Evolutionary conservation across 2,797 vertebrate genomes (phyloP).

Genomic region (Thaleichthys pacificus): DNA sequence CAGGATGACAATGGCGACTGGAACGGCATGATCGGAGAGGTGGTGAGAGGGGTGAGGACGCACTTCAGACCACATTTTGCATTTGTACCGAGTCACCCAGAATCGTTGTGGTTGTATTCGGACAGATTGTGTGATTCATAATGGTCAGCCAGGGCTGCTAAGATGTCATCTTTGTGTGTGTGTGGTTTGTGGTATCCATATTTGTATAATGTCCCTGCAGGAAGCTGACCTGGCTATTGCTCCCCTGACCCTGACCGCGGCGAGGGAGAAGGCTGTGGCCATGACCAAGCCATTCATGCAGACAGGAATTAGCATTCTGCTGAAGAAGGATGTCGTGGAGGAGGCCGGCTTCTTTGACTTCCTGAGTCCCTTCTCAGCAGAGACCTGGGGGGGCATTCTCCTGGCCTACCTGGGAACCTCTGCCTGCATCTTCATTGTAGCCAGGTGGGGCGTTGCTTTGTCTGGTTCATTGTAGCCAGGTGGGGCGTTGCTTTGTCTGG

Average conservation of each 20-base stretch:
- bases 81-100: too few relatives aligned
- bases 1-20: conserved; percentile 78
- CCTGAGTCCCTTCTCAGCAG: conserved; percentile 81
- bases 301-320: conserved; percentile 86
- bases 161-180: neutral
- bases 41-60: conserved; percentile 78
- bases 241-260: conserved; percentile 83
- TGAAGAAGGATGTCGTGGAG: conserved; percentile 79
- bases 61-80: neutral
- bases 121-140: too few relatives aligned
- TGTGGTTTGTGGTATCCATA: neutral
- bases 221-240: conserved; percentile 88
- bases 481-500: conserved; percentile 30
- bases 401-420: conserved; percentile 82
- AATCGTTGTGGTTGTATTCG: neutral
- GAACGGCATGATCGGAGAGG: conserved; percentile 89
- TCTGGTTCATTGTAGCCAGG: conserved; percentile 83
- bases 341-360: conserved; percentile 80
- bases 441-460: conserved; percentile 70
- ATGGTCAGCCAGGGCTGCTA: too few relatives aligned
- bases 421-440: conserved; percentile 80
- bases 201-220: conserved; percentile 57
- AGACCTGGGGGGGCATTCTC: conserved; percentile 84
- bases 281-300: conserved; percentile 91
- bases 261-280: conserved; percentile 79